Conservation (phyloP, 2,113 vertebrate genomes). For the Falcunculus frontatus region DNA sequence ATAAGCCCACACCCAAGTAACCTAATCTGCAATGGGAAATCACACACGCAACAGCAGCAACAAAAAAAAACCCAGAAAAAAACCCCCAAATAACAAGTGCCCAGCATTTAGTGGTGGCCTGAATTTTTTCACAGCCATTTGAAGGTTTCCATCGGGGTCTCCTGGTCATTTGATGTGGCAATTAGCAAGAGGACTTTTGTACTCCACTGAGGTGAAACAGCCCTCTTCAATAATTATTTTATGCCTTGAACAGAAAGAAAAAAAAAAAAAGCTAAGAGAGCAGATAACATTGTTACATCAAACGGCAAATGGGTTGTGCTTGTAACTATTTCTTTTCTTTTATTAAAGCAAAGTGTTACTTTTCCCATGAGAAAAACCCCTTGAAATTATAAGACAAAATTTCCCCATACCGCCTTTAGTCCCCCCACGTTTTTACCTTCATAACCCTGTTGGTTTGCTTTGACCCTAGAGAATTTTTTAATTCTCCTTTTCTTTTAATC, state of each 20-base stretch:
- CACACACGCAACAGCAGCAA: not conserved
- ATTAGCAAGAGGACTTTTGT: conserved; percentile 86
- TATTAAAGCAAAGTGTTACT: conserved; percentile 72
- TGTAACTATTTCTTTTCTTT: conserved; percentile 67
- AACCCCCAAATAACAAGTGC: not conserved
- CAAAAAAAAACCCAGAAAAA: rapidly evolving
- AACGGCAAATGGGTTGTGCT: conserved; percentile 65
- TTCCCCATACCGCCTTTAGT: not conserved
- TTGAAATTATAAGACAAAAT: conserved; percentile 36
- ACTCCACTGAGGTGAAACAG: conserved; percentile 71
- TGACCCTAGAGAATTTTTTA: not conserved
- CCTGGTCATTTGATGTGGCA: conserved; percentile 88
- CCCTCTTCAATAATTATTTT: conserved; percentile 85
- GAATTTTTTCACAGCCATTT: conserved; percentile 75
- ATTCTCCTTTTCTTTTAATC: not conserved
- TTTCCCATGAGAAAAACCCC: conserved; percentile 83
- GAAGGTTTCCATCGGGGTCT: conserved; percentile 74
- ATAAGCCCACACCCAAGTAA: conserved; percentile 70
- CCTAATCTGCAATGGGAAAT: conserved; percentile 76
- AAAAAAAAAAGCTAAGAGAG: conserved; percentile 57
- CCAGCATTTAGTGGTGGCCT: conserved; percentile 62
- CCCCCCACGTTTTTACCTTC: conserved; percentile 10
- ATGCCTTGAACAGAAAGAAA: conserved; percentile 70
- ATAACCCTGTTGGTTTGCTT: conserved; percentile 14
- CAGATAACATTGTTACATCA: conserved; percentile 73